Evolutionary conservation across 2,888 invertebrate species (phyloP).

Genomic region (Leucophenga montana): DNA sequence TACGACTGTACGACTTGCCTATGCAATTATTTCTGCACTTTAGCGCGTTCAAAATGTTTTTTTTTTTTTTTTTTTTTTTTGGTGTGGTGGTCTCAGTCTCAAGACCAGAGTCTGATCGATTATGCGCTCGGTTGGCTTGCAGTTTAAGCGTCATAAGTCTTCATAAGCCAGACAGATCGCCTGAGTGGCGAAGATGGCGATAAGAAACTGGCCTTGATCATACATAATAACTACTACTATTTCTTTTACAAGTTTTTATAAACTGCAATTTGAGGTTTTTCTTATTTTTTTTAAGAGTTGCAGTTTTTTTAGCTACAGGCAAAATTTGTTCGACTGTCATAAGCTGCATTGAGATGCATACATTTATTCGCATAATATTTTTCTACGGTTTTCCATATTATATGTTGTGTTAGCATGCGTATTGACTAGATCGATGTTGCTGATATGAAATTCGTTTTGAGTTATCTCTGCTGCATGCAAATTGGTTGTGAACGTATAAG

Average conservation of each 20-base stretch:
- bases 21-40: constrained; percentile 24
- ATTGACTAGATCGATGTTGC: constrained; percentile 7
- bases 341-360: constrained; percentile 61
- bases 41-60: constrained; percentile 45
- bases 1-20: constrained; percentile 42
- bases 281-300: constrained; percentile 8
- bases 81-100: neutral
- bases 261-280: neutral
- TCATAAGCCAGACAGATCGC: constrained; percentile 33
- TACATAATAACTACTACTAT: constrained; percentile 25
- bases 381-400: neutral
- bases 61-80: constrained; percentile 50
- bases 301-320: constrained; percentile 9
- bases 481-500: neutral
- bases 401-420: no score
- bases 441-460: neutral
- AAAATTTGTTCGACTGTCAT: constrained; percentile 64
- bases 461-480: constrained; percentile 8
- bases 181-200: constrained; percentile 19
- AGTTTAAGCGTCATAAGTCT: constrained; percentile 45
- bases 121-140: constrained; percentile 57
- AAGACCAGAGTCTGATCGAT: constrained; percentile 45
- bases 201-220: constrained; percentile 52
- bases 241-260: constrained; percentile 9
- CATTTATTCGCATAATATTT: constrained; percentile 43